Percentiles rank a stretch among this genome's conserved stretches.
Evolutionary conservation across 35 echinoderm and acorn worm genomes (phyloP).

Genomic region (Chiridota heheva): DNA sequence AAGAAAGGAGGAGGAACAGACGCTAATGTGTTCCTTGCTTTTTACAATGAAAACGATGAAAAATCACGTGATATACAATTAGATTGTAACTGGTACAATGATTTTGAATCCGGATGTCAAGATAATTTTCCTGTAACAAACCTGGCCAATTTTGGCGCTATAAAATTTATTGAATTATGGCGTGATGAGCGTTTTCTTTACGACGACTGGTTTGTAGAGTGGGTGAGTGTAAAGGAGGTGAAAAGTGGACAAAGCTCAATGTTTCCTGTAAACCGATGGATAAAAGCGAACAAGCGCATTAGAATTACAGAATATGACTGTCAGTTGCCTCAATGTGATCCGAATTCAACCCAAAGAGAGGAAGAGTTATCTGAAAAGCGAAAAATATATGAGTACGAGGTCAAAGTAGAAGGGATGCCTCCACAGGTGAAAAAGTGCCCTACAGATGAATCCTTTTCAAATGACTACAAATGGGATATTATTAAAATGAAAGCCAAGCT

Average conservation of each 20-base stretch:
- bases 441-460: conserved; percentile 44
- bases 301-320: conserved; percentile 51
- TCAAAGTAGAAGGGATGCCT: conserved; percentile 47
- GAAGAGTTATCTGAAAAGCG: conserved; percentile 54
- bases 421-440: conserved; percentile 56
- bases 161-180: conserved; percentile 71
- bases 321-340: conserved; percentile 72
- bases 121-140: conserved; percentile 65
- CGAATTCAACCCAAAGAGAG: conserved; percentile 39
- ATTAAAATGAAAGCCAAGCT: conserved; percentile 54
- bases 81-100: conserved; percentile 62
- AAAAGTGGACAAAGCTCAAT: background rate
- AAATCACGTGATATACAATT: conserved; percentile 65
- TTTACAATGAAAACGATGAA: conserved; percentile 46
- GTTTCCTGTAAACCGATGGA: conserved; percentile 88
- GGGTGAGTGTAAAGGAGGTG: conserved; percentile 16
- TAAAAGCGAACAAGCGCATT: conserved; percentile 40
- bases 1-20: conserved; percentile 85
- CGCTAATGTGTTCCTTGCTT: conserved; percentile 73
- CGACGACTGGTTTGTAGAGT: conserved; percentile 73
- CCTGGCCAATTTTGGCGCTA: conserved; percentile 63
- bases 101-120: conserved; percentile 71
- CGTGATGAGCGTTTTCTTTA: conserved; percentile 19
- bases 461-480: conserved; percentile 89
- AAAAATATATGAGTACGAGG: conserved; percentile 50